Evolutionary conservation across 2,797 vertebrate genomes (phyloP), one percentile per base, ranked within the genome.

Genomic region (Tinamus major): DNA sequence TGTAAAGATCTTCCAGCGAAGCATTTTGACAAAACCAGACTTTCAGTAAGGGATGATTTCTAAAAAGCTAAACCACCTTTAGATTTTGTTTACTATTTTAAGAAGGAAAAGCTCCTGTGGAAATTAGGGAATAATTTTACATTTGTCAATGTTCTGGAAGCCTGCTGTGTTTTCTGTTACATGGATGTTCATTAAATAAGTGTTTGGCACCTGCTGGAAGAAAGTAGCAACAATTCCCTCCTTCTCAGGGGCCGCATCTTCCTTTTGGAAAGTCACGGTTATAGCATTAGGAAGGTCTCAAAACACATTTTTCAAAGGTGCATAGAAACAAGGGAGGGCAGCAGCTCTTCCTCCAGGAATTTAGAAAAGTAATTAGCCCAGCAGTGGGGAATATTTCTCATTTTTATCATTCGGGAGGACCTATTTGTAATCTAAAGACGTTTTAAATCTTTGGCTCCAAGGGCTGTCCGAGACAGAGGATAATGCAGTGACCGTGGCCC

Each of bases 321-420:
- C 27, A 72, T 16, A 42, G 80, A 91, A 67, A 65, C 13, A 71
- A 69, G 44, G 3, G 42, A 89, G 59, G 4, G 29, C 75, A 92
- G 58, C 18, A 61, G 62, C 55, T 77, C 65, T 63, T 96, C 71
- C 83, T 94, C 80, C 53, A 83, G 68, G 85, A 95, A 85, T 91
- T 85, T 13, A 63, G 68, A 92, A 68, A 31, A 55, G 75, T 68
- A 86, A 95, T 92, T 92, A 95, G 84, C 78, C 39, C 88, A 93
- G 78, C 85, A 89, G 80, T 14, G 2, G 64, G 65, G 91, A 95
- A 77, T 85, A 68, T 78, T 75, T 94, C 79, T 68, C 35, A 85
- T 90, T 88, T 86, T 74, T 24, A 27, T 41, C 0, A 0, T 90
- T 84, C 31, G 33, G 64, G 64, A 94, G 41, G 80, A 79, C 72